phyloP scores from a whole-genome alignment of 2,888 invertebrate species.

The Rotaria socialis region DNA sequence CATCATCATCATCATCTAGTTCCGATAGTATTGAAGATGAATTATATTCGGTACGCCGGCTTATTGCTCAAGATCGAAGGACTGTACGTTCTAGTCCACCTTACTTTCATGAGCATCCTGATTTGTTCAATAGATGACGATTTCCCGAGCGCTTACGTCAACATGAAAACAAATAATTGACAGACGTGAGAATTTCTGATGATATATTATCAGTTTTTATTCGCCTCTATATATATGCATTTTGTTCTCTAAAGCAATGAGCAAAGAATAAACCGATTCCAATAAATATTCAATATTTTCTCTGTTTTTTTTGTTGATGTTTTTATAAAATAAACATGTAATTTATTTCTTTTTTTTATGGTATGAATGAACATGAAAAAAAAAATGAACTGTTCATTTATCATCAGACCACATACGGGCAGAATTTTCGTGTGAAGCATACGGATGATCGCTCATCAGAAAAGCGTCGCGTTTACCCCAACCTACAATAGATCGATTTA shows the following conservation, averaged over 20 bases:
- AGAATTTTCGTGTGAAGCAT: background rate
- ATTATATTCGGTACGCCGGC: background rate
- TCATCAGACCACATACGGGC: background rate
- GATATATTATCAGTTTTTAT: background rate
- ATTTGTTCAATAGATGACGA: background rate
- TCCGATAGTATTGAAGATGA: background rate
- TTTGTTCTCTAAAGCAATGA: background rate
- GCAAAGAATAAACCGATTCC: background rate
- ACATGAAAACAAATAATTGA: background rate
- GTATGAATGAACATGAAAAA: slow-evolving; percentile 4
- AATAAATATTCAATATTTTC: background rate
- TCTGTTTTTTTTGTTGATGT: background rate
- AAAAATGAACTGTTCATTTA: background rate
- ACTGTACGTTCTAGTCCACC: background rate
- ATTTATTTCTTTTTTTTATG: background rate
- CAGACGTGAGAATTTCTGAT: background rate
- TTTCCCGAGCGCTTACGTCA: background rate
- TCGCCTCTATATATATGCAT: background rate
- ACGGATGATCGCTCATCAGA: background rate
- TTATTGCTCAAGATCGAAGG: background rate
- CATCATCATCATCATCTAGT: background rate
- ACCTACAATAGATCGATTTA: background rate
- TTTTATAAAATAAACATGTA: slow-evolving; percentile 14
- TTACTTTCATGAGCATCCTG: background rate
- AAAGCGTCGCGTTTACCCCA: background rate